A percentile compares a stretch with the other conserved stretches of the same genome.
phyloP scores from a whole-genome alignment of 2,888 invertebrate species.

The Deroplatys truncata region DNA sequence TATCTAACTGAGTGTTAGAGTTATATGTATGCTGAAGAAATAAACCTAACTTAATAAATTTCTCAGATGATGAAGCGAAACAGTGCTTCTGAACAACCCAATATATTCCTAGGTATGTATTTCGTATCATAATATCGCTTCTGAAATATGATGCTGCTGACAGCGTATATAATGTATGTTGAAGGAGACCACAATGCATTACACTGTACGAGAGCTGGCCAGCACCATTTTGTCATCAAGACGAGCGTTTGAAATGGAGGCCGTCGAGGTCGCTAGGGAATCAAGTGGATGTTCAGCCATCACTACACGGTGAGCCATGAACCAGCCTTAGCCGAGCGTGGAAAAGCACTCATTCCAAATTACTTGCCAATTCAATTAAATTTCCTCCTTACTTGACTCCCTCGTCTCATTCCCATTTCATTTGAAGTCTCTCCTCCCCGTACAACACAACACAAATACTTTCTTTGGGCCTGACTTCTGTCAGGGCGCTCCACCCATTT shows the following conservation, averaged over 20 bases:
- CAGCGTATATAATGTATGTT: neutral
- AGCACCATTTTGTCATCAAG: neutral
- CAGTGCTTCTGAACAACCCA: too few relatives aligned
- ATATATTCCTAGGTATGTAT: too few relatives aligned
- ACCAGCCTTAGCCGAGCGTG: neutral
- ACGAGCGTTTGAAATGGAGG: neutral
- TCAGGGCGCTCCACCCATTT: neutral
- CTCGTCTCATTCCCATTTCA: neutral
- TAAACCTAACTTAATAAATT: too few relatives aligned
- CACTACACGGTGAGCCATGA: neutral
- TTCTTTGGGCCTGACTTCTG: neutral
- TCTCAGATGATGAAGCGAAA: too few relatives aligned
- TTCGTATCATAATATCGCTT: neutral
- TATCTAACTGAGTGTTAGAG: too few relatives aligned
- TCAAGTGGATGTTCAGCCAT: neutral
- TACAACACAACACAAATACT: neutral
- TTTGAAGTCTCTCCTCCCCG: neutral
- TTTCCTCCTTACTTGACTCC: neutral
- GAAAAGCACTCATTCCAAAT: constrained; percentile 9
- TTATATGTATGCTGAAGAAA: too few relatives aligned
- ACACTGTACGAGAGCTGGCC: neutral
- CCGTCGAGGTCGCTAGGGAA: neutral
- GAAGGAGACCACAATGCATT: neutral
- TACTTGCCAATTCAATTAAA: constrained; percentile 16
- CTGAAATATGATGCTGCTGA: neutral